These are phyloP conservation scores for Mongoloraphidia duomilia DNA, from an alignment of 2,888 invertebrate genomes.

Conservation along the genomic window DNA sequence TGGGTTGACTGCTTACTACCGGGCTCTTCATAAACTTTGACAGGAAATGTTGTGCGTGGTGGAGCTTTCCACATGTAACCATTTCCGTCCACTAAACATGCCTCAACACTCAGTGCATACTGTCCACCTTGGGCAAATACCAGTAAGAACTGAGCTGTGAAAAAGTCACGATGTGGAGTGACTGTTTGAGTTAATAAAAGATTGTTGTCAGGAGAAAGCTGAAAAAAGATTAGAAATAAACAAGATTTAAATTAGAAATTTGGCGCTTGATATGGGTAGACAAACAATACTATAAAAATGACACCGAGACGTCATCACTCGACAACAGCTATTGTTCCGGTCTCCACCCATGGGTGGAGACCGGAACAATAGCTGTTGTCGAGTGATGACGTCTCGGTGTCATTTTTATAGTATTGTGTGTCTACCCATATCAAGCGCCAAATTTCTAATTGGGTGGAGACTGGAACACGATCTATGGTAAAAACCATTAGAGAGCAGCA, in stretches of 20 bases:
- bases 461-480: no score
- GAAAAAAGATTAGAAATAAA: background rate
- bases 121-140: conserved; percentile 52
- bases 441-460: no score
- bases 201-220: conserved; percentile 12
- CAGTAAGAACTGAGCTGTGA: conserved; percentile 81
- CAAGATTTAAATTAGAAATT: background rate
- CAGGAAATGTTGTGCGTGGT: conserved; percentile 59
- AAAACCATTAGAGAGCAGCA: no score
- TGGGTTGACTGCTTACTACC: conserved; percentile 10
- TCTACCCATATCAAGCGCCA: no score
- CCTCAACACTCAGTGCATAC: conserved; percentile 67
- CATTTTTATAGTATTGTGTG: no score
- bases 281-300: no score
- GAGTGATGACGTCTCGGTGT: no score
- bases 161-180: conserved; percentile 84
- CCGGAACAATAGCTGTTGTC: no score
- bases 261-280: no score
- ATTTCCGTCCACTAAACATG: conserved; percentile 69
- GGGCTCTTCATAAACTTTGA: conserved; percentile 57
- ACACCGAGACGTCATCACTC: no score
- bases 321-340: no score
- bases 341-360: no score
- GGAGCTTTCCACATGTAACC: conserved; percentile 85
- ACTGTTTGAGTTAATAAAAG: conserved; percentile 61